A percentile compares a stretch with the other conserved stretches of the same genome.
phyloP scores from a whole-genome alignment of 2,113 vertebrate genomes.

The Pleuronectes platessa region DNA sequence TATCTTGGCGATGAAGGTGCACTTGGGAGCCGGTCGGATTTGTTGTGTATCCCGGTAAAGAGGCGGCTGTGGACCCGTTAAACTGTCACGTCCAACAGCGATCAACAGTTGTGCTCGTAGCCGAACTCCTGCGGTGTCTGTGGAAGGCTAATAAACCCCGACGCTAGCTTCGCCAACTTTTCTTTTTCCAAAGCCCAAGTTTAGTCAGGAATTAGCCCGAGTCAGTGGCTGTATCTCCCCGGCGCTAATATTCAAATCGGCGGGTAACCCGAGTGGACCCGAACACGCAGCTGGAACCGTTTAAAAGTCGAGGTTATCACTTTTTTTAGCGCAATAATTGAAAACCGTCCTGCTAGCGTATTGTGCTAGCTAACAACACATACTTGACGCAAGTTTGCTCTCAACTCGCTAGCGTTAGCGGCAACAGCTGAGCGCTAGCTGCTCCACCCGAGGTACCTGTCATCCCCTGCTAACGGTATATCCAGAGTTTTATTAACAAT shows the following conservation, averaged over 20 bases:
- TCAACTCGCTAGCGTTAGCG: slow-evolving; percentile 43
- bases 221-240: not conserved
- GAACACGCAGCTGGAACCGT: not conserved
- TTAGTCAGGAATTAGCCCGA: slow-evolving; percentile 3
- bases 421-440: not conserved
- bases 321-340: not conserved
- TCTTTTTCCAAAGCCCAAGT: slow-evolving; percentile 53
- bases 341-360: slow-evolving; percentile 26
- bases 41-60: not conserved
- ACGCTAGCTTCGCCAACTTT: slow-evolving; percentile 44
- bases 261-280: not conserved
- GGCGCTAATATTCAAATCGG: not conserved
- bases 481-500: too few species aligned
- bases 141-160: slow-evolving; percentile 22
- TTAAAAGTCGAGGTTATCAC: not conserved
- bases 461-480: not conserved
- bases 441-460: not conserved
- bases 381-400: slow-evolving; percentile 51
- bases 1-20: slow-evolving; percentile 11
- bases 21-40: not conserved
- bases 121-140: not conserved
- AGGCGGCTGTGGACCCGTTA: too few species aligned
- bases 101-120: slow-evolving; percentile 26
- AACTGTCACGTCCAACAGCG: not conserved
- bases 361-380: slow-evolving; percentile 18